Percentiles rank a stretch among this genome's conserved stretches.
phyloP scores from a whole-genome alignment of 2,113 vertebrate species.

The Labeo catla region DNA sequence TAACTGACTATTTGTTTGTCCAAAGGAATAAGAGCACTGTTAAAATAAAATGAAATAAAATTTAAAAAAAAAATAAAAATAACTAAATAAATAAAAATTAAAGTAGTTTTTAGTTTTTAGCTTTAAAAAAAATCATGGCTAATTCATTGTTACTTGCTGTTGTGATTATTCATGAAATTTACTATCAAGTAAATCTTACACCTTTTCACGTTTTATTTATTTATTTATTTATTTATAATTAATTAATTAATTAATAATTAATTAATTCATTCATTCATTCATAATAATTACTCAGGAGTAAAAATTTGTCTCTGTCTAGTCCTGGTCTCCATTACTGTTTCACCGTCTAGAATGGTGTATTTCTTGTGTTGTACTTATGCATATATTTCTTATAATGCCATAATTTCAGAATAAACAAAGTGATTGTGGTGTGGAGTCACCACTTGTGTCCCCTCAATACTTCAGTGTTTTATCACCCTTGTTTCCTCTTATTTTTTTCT shows the following conservation, averaged over 20 bases:
- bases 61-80: too few relatives aligned
- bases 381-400: not conserved
- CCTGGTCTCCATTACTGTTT: not conserved
- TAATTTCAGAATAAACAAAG: not conserved
- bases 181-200: not conserved
- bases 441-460: not conserved
- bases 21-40: too few relatives aligned
- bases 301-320: not conserved
- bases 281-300: not conserved
- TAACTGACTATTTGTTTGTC: not conserved
- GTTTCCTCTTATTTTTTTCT: conserved; percentile 68
- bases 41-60: too few relatives aligned
- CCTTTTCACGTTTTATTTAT: too few relatives aligned
- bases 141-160: not conserved
- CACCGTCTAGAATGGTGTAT: not conserved
- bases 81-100: too few relatives aligned
- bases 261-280: too few relatives aligned
- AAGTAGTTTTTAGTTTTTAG: too few relatives aligned
- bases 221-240: too few relatives aligned
- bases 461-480: conserved; percentile 66
- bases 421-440: not conserved
- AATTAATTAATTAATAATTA: too few relatives aligned
- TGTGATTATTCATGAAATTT: not conserved
- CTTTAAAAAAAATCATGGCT: too few relatives aligned
- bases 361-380: not conserved